Base-by-base conservation (phyloP, 2,797 vertebrate species). In the Hafferia zeledoni region DNA sequence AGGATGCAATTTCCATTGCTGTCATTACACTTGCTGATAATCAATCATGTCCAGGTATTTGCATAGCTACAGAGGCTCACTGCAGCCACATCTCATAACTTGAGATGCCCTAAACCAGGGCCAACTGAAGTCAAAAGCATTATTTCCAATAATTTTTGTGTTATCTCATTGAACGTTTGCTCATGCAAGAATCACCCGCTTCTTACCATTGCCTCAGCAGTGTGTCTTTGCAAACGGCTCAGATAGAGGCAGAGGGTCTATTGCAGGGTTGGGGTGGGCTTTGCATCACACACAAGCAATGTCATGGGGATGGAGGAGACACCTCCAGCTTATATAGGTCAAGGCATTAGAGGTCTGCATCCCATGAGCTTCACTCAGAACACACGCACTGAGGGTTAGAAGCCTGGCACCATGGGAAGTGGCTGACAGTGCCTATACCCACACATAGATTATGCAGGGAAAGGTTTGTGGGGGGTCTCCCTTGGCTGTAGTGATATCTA, bases 401-500 rank as follows among this genome's bases (percentile, higher is more conserved):
- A 91, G 46, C 53, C 71, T 57, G 46, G 76, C 2, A 0, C 33
- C 59, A 43, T 0, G 0, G 77, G 71, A 88, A 64, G 68, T 0
- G 30, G 80, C 82, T 80, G 84, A 25, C 2, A 0, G 77, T 46
- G 68, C 4, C 5, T 33, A 5, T 16, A 65, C 41, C 52, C 80
- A 55, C 16, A 3, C 22, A 13, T 1, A 41, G 86, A 49, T 82
- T 50, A 88, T 71, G 70, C 72, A 81, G 39, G 77, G 90, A 57
- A 72, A 37, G 12, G 24, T 7, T 96, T 1, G 44, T 95, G 96
- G 92, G 92, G 90, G 95, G 94, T 96, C 90, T 91, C 67, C 43
- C 67, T 87, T 33, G 72, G 83, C 93, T 13, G 5, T 12, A 44
- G 35, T 0, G 27, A 12, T 97, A 97, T 97, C 95, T 96, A 84